Evolutionary conservation across 2,113 vertebrate species (phyloP).

Genomic region (Argyrosomus japonicus): DNA sequence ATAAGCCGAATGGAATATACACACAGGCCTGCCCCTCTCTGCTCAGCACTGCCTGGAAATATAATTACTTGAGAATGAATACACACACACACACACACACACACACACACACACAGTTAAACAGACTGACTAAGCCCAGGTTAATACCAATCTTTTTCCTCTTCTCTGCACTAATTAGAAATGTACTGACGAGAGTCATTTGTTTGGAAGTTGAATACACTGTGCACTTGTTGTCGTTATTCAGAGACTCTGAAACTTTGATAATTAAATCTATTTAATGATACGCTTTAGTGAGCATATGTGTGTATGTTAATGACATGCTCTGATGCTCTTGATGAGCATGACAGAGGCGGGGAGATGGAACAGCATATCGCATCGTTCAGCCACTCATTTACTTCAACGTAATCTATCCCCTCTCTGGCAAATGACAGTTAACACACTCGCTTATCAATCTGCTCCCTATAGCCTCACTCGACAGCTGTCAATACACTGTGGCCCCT

Average conservation of each 20-base stretch:
- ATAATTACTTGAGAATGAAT: conserved; percentile 78
- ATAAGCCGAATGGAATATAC: conserved; percentile 80
- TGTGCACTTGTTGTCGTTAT: conserved; percentile 71
- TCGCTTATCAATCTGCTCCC: conserved; percentile 68
- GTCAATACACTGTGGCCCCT: conserved; percentile 63
- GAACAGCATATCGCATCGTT: conserved; percentile 36
- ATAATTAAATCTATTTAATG: conserved; percentile 80
- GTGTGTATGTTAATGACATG: conserved; percentile 75
- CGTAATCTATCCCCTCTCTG: conserved; percentile 40
- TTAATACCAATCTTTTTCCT: conserved; percentile 78
- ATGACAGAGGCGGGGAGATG: conserved; percentile 47
- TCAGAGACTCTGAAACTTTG: conserved; percentile 66
- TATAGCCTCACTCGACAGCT: conserved; percentile 54
- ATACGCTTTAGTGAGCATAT: conserved; percentile 67
- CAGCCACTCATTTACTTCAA: conserved; percentile 52
- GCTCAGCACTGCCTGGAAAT: conserved; percentile 74
- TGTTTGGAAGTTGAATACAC: conserved; percentile 77
- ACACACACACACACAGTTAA: conserved; percentile 12
- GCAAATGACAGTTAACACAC: conserved; percentile 53
- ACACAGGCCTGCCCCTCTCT: conserved; percentile 68
- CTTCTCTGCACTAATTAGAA: conserved; percentile 78
- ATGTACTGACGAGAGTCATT: conserved; percentile 70
- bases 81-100: conserved; percentile 37
- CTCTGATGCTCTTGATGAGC: conserved; percentile 74
- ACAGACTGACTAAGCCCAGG: conserved; percentile 63